phyloP scores from a whole-genome alignment of 2,888 invertebrate species.

The Cheilosia variabilis region DNA sequence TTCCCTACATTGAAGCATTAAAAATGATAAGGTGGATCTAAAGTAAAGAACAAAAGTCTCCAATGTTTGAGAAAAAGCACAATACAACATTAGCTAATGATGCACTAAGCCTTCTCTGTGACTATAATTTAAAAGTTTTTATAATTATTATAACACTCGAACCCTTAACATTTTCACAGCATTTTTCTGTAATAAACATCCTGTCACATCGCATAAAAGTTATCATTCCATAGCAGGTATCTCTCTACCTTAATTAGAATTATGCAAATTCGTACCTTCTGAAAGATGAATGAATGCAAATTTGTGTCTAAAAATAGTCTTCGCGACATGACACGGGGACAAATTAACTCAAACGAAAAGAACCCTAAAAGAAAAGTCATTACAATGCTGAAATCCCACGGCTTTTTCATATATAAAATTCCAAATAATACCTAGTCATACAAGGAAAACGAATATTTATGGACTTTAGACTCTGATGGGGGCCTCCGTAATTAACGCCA shows the following conservation, averaged over 20 bases:
- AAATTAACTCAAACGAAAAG: conserved; percentile 35
- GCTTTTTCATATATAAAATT: conserved; percentile 16
- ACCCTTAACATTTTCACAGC: background rate
- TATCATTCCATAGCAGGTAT: background rate
- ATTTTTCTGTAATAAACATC: background rate
- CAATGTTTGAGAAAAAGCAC: too few relatives aligned
- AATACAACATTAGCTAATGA: too few relatives aligned
- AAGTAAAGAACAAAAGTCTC: too few relatives aligned
- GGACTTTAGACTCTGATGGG: conserved; percentile 13
- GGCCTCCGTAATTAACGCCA: conserved; percentile 32
- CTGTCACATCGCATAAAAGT: background rate
- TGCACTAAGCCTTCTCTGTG: too few relatives aligned
- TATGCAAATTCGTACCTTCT: conserved; percentile 35
- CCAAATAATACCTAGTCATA: conserved; percentile 17
- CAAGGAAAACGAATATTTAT: conserved; percentile 31
- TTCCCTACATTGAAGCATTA: too few relatives aligned
- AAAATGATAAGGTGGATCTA: too few relatives aligned
- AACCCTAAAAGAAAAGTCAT: conserved; percentile 15
- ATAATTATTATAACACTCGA: too few relatives aligned
- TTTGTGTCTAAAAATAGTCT: conserved; percentile 30
- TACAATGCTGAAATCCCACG: conserved; percentile 2
- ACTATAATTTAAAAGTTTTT: background rate
- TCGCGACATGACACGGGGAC: conserved; percentile 34
- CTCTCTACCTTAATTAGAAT: conserved; percentile 42
- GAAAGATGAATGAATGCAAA: conserved; percentile 49